These are phyloP conservation scores for Nansenia antarctica DNA, from an alignment of 2,113 vertebrate genomes.

Conservation along the genomic window DNA sequence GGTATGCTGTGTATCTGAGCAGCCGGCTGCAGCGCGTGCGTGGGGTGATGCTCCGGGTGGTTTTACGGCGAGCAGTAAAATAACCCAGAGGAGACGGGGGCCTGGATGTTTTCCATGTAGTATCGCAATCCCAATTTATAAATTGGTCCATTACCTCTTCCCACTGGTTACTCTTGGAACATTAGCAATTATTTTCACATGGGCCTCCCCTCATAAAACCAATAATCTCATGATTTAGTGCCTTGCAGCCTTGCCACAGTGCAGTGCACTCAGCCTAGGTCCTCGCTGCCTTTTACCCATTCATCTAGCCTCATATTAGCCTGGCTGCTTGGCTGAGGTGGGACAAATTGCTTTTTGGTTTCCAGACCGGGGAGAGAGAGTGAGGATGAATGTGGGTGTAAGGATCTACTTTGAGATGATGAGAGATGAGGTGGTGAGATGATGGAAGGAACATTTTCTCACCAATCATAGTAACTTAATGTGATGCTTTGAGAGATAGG, in stretches of 20 bases:
- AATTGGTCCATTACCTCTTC: slow-evolving; percentile 83
- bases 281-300: slow-evolving; percentile 33
- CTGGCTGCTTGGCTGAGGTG: slow-evolving; percentile 14
- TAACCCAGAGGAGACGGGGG: slow-evolving; percentile 69
- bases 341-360: slow-evolving; percentile 60
- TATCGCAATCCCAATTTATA: slow-evolving; percentile 81
- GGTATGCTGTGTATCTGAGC: slow-evolving; percentile 75
- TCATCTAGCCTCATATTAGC: slow-evolving; percentile 62
- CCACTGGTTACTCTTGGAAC: slow-evolving; percentile 79
- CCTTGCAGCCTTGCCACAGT: slow-evolving; percentile 38
- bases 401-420: background rate
- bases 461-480: background rate
- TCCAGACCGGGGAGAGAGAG: slow-evolving; percentile 17
- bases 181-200: slow-evolving; percentile 84
- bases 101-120: slow-evolving; percentile 80
- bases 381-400: background rate
- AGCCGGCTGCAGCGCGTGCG: slow-evolving; percentile 54
- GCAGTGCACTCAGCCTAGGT: slow-evolving; percentile 30
- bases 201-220: slow-evolving; percentile 76
- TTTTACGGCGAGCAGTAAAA: slow-evolving; percentile 76
- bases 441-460: background rate
- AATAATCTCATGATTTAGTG: slow-evolving; percentile 81
- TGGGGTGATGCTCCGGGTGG: slow-evolving; percentile 66
- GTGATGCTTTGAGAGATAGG: background rate
- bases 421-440: background rate